Evolutionary conservation across 2,797 vertebrate species (phyloP), one percentile per base, ranked within the genome.

Genomic region (Pseudotriccus pelzelni): DNA sequence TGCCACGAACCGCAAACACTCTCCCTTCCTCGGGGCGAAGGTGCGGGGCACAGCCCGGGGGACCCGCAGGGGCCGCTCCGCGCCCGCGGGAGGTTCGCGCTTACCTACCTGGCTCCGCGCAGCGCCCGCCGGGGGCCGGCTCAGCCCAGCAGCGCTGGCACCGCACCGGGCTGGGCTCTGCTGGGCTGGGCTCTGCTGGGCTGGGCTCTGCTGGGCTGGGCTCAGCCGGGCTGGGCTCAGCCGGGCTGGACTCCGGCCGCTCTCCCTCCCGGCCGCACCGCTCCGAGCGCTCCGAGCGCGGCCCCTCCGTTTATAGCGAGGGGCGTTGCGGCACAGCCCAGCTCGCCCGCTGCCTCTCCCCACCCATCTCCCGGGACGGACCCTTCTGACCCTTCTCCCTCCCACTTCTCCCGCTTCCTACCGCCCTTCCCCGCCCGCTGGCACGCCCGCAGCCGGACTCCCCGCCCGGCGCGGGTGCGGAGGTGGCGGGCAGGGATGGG

Each of bases 251-350:
- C 50, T 12, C 22, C 3, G 8, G 3, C 10, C 6, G 9, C 16
- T 52, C 44, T 59, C 56, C 47, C 5, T 0, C 17, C 47, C 60
- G 34, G 36, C 49, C 87, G 30, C 47, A 1, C 76, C 36, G 59
- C 93, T 84, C 27, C 87, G 79, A 7, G 46, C 37, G 74, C 68
- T 78, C 68, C 9, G 12, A 3, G 36, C 67, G 53, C 94, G 55
- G 88, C 88, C 90, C n/a, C 85, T 46, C 11, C 4, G 14, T 91
- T 96, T 97, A 97, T 97, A 97, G 90, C 62, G 63, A 84, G 86
- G 95, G 92, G 94, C 92, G 93, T 66, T 75, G 91, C 93, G 19
- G 94, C 86, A 2, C 85, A 37, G 87, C 86, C 94, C 69, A 5
- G 89, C 89, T 81, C 78, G 78, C 56, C 64, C 52, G 68, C 70